A percentile compares a stretch with the other conserved stretches of the same genome.
These are phyloP conservation scores for Eristalis tenax DNA, from an alignment of 2,888 invertebrate genomes.

Conservation along the genomic window DNA sequence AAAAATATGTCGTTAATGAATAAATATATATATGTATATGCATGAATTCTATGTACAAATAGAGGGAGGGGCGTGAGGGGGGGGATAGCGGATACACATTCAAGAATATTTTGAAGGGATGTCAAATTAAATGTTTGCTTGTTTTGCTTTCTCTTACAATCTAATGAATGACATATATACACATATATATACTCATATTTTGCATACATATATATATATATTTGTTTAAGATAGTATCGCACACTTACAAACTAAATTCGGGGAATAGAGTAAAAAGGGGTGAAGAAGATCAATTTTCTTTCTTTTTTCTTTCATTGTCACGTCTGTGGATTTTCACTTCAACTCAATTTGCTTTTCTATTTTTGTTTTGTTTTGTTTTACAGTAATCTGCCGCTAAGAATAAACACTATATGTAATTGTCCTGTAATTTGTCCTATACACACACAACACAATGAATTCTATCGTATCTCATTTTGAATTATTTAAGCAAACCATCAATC, in stretches of 20 bases:
- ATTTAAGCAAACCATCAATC: background rate
- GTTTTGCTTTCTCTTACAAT: constrained; percentile 52
- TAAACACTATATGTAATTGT: constrained; percentile 25
- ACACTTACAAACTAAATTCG: constrained; percentile 50
- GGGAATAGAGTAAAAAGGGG: background rate
- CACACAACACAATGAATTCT: constrained; percentile 52
- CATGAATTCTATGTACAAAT: constrained; percentile 62
- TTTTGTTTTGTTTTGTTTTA: constrained; percentile 43
- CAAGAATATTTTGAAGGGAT: constrained; percentile 21
- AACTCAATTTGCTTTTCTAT: constrained; percentile 20
- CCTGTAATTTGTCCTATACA: constrained; percentile 49
- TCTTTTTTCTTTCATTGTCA: constrained; percentile 39
- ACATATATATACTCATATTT: constrained; percentile 7
- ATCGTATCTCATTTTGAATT: background rate
- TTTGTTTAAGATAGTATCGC: constrained; percentile 44
- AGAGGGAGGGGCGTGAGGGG: constrained; percentile 21
- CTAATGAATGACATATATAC: constrained; percentile 54
- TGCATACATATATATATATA: constrained; percentile 5
- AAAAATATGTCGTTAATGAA: constrained; percentile 68
- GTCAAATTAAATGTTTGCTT: constrained; percentile 23
- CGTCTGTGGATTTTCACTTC: constrained; percentile 46
- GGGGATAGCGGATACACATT: constrained; percentile 53
- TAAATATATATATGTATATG: constrained; percentile 66
- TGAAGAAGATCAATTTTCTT: background rate
- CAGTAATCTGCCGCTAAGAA: constrained; percentile 67